phyloP scores from a whole-genome alignment of 2,113 vertebrate genomes.

The Manacus vitellinus region DNA sequence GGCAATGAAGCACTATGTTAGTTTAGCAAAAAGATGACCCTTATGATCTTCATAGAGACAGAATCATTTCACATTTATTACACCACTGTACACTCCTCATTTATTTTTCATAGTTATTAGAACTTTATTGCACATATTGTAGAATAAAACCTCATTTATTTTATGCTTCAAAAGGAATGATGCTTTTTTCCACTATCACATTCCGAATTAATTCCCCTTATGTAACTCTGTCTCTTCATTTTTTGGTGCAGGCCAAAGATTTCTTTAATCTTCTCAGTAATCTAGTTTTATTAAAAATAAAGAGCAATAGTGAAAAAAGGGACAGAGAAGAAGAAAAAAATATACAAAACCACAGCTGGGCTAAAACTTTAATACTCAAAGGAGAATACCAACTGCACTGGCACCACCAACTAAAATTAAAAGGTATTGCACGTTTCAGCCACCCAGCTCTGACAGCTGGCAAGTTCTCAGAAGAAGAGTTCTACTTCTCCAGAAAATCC shows the following conservation, averaged over 20 bases:
- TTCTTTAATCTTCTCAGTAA: background rate
- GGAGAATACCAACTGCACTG: background rate
- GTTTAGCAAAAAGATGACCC: background rate
- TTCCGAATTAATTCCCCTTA: background rate
- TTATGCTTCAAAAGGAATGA: background rate
- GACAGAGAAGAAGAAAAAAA: background rate
- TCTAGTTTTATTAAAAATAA: background rate
- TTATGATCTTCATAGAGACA: background rate
- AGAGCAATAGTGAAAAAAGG: background rate
- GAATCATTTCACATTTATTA: background rate
- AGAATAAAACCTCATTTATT: background rate
- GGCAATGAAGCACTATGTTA: background rate
- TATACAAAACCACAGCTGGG: background rate
- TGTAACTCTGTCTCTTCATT: background rate
- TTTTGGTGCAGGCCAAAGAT: background rate
- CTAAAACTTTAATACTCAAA: background rate
- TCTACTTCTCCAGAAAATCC: background rate
- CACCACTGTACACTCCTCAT: background rate
- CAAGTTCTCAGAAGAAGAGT: background rate
- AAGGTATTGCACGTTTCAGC: background rate
- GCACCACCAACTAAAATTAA: background rate
- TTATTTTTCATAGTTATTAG: background rate
- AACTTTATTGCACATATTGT: background rate
- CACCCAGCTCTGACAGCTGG: background rate
- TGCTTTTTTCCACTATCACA: background rate